Evolutionary conservation across 1,140 invertebrate genomes (phyloP).

Genomic region (Tenebrio molitor): DNA sequence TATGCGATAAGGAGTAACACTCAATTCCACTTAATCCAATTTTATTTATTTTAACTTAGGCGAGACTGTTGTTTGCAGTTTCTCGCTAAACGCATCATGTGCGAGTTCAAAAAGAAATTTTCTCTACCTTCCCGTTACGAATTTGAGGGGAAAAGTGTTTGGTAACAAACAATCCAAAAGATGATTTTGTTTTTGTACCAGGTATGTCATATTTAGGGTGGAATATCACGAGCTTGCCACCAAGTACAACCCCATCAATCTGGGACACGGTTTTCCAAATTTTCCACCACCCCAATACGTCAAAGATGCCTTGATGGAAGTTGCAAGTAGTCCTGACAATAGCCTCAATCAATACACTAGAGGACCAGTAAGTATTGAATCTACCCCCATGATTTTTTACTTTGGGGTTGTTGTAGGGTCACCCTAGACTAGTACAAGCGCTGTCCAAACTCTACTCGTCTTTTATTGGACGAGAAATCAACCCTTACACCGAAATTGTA

Average conservation of each 20-base stretch:
- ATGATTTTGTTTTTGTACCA: background rate
- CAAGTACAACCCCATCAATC: conserved; percentile 92
- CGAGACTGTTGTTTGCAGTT: too few relatives aligned
- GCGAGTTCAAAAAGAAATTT: conserved; percentile 9
- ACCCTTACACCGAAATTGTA: conserved; percentile 78
- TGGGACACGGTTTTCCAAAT: conserved; percentile 98
- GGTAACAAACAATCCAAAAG: background rate
- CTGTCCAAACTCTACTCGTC: conserved; percentile 89
- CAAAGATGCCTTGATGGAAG: conserved; percentile 80
- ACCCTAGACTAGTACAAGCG: conserved; percentile 89
- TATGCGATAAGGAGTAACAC: too few relatives aligned
- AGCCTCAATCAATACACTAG: conserved; percentile 93
- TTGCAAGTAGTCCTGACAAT: conserved; percentile 78
- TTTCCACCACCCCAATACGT: conserved; percentile 90
- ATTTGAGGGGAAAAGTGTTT: background rate
- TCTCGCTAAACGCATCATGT: too few relatives aligned
- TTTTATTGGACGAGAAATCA: conserved; percentile 78
- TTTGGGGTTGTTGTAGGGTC: too few relatives aligned
- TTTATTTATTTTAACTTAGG: too few relatives aligned
- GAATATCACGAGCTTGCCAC: conserved; percentile 92
- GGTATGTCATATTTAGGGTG: conserved; percentile 80
- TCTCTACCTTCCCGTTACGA: background rate
- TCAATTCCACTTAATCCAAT: too few relatives aligned
- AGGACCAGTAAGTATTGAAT: conserved; percentile 77
- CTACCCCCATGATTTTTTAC: background rate